These are phyloP conservation scores for Julus scandinavius DNA, from an alignment of 2,888 invertebrate species.

Conservation along the genomic window DNA sequence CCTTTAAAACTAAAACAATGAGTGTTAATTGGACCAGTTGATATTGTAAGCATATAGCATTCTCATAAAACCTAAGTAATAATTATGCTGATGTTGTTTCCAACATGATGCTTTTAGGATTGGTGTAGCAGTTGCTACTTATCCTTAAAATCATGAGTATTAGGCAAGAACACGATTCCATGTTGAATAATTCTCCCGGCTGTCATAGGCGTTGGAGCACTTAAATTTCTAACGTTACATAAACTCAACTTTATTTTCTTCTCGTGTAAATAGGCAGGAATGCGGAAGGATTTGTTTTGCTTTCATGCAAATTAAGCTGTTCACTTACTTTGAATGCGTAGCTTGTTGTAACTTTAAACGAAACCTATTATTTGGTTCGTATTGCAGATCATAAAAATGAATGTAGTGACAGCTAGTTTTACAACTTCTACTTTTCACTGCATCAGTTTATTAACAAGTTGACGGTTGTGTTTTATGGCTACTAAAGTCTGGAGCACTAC, in stretches of 20 bases:
- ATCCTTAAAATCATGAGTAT: background rate
- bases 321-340: background rate
- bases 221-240: background rate
- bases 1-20: no score
- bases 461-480: background rate
- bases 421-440: background rate
- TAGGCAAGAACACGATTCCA: background rate
- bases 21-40: no score
- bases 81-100: background rate
- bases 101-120: background rate
- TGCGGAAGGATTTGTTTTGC: background rate
- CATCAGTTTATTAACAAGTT: slow-evolving; percentile 8
- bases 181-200: background rate
- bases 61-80: no score
- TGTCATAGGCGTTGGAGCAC: background rate
- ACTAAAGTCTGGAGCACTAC: background rate
- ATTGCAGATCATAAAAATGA: slow-evolving; percentile 13
- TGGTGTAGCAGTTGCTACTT: background rate
- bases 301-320: slow-evolving; percentile 15
- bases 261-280: background rate
- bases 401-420: slow-evolving; percentile 17
- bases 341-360: background rate
- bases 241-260: background rate
- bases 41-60: no score
- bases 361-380: background rate